Percentiles rank a stretch among this genome's conserved stretches.
Evolutionary conservation across 2,888 invertebrate genomes (phyloP).

Genomic region (Drosophila formosana): DNA sequence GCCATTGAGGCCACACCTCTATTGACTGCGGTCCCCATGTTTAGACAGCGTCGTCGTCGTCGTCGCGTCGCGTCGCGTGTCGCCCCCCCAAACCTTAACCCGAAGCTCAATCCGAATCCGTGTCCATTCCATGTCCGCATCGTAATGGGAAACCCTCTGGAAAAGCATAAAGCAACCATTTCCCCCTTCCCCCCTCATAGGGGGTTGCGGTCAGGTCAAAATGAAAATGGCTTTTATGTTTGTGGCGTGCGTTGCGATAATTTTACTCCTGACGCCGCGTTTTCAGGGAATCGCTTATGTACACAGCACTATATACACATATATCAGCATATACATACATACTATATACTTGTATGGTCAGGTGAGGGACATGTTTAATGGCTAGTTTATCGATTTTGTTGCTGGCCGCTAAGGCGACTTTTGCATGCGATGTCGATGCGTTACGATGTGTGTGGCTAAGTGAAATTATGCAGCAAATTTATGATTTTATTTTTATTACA

Average conservation of each 20-base stretch:
- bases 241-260: conserved; percentile 74
- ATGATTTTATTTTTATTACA: conserved; percentile 73
- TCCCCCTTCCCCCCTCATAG: background rate
- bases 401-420: conserved; percentile 3
- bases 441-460: conserved; percentile 7
- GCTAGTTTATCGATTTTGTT: conserved; percentile 65
- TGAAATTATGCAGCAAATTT: conserved; percentile 53
- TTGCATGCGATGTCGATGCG: conserved; percentile 8
- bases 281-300: conserved; percentile 68
- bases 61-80: conserved; percentile 41
- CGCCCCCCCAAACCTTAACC: conserved; percentile 10
- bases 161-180: conserved; percentile 16
- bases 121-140: conserved; percentile 13
- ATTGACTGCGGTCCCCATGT: conserved; percentile 58
- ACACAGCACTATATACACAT: conserved; percentile 4
- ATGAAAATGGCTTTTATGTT: conserved; percentile 80
- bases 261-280: conserved; percentile 54
- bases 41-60: too few species aligned
- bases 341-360: background rate
- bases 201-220: conserved; percentile 46
- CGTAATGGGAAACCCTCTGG: conserved; percentile 25
- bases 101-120: conserved; percentile 18
- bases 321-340: conserved; percentile 18
- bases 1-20: conserved; percentile 75
- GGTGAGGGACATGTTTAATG: conserved; percentile 55